These are phyloP conservation scores for Shinisaurus crocodilurus DNA, from an alignment of 2,113 vertebrate species.

Conservation along the genomic window DNA sequence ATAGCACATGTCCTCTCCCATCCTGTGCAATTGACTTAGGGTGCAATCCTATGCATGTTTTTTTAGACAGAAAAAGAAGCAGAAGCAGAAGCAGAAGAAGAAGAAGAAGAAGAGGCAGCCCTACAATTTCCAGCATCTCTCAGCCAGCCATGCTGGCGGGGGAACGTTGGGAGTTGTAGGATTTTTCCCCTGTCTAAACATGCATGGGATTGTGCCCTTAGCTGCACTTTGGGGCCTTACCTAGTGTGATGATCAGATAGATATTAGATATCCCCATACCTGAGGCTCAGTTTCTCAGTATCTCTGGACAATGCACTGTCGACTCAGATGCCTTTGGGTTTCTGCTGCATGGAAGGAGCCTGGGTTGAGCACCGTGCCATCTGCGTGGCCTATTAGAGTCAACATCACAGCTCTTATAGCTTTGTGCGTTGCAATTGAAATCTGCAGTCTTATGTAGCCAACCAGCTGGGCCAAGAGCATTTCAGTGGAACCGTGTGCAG, in stretches of 20 bases:
- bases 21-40: neutral
- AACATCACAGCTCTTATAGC: neutral
- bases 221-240: neutral
- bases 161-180: no score
- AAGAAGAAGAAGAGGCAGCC: no score
- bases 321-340: neutral
- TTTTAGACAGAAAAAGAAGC: no score
- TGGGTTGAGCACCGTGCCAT: no score
- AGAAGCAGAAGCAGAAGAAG: no score
- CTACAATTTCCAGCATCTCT: no score
- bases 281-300: neutral
- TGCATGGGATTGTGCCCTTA: no score
- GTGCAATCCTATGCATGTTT: no score
- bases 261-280: neutral
- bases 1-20: neutral
- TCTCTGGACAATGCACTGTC: neutral
- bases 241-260: neutral
- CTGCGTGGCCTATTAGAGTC: neutral
- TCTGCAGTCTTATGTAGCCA: fast-evolving
- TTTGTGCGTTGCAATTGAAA: neutral
- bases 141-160: no score
- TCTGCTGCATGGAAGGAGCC: neutral
- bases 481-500: fast-evolving
- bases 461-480: neutral
- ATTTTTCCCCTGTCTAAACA: no score